Conservation (phyloP, 1,140 invertebrate genomes). For the Drosophila yakuba region DNA sequence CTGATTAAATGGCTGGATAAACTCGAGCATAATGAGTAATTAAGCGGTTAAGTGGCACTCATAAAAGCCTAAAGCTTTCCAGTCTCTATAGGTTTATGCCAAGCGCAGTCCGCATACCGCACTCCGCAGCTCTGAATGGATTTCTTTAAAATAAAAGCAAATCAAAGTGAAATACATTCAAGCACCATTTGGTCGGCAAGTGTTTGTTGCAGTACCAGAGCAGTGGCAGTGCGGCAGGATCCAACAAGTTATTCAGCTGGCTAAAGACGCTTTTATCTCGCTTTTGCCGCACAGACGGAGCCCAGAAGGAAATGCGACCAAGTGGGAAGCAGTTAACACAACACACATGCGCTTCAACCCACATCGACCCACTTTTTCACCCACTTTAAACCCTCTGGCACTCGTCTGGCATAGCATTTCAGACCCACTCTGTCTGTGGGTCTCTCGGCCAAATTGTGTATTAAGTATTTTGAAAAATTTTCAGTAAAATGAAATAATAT, state of each 20-base stretch:
- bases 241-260: constrained; percentile 56
- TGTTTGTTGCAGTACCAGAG: constrained; percentile 23
- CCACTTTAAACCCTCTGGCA: constrained; percentile 2
- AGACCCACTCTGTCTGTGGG: constrained; percentile 3
- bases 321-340: constrained; percentile 64
- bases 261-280: constrained; percentile 64
- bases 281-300: constrained; percentile 40
- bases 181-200: constrained; percentile 61
- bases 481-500: constrained; percentile 28
- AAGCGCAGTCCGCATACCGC: constrained; percentile 16
- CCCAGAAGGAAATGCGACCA: constrained; percentile 41
- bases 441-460: constrained; percentile 70
- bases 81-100: constrained; percentile 46
- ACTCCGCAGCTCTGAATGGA: constrained; percentile 28
- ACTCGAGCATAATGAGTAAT: constrained; percentile 44
- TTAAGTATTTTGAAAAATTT: constrained; percentile 77
- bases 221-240: neutral
- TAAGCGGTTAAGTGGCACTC: constrained; percentile 45
- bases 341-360: constrained; percentile 41
- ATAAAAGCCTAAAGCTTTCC: constrained; percentile 34
- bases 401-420: constrained; percentile 40
- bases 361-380: neutral
- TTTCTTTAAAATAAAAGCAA: constrained; percentile 49
- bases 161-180: constrained; percentile 61
- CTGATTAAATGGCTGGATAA: constrained; percentile 49